Conservation (phyloP, 1,140 invertebrate species). For the Lucilia cuprina region DNA sequence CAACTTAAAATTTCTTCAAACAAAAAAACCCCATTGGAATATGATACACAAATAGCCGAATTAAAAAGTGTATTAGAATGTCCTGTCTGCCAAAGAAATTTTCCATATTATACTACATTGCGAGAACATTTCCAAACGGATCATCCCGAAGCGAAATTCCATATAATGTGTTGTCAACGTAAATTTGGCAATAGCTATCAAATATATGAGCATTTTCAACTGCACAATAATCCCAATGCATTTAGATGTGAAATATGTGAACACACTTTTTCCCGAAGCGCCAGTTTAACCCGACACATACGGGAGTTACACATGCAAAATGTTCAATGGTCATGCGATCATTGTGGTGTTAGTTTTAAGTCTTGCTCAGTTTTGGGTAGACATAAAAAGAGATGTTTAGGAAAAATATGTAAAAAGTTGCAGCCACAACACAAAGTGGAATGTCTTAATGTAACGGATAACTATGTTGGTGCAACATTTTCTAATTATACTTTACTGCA, state of each 20-base stretch:
- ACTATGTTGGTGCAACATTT: too few relatives aligned
- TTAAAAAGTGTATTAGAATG: conserved; percentile 39
- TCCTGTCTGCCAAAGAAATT: conserved; percentile 44
- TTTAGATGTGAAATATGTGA: conserved; percentile 41
- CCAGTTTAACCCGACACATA: conserved; percentile 25
- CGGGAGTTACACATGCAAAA: background rate
- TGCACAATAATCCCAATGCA: conserved; percentile 46
- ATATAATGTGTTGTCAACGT: conserved; percentile 45
- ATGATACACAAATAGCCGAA: background rate
- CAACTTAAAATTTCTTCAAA: background rate
- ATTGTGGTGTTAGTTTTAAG: background rate
- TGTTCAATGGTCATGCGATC: background rate
- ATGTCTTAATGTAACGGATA: too few relatives aligned
- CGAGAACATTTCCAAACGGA: conserved; percentile 19
- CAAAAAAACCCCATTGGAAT: background rate
- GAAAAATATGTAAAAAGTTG: background rate
- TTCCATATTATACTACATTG: background rate
- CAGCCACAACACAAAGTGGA: too few relatives aligned
- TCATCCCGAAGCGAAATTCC: background rate
- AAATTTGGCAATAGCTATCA: conserved; percentile 45
- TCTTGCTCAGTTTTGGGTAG: background rate
- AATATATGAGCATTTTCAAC: conserved; percentile 48
- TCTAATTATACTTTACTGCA: too few relatives aligned
- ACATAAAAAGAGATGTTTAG: background rate
- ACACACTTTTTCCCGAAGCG: background rate